Conservation (phyloP, 2,888 invertebrate species). For the Syrphus vitripennis region DNA sequence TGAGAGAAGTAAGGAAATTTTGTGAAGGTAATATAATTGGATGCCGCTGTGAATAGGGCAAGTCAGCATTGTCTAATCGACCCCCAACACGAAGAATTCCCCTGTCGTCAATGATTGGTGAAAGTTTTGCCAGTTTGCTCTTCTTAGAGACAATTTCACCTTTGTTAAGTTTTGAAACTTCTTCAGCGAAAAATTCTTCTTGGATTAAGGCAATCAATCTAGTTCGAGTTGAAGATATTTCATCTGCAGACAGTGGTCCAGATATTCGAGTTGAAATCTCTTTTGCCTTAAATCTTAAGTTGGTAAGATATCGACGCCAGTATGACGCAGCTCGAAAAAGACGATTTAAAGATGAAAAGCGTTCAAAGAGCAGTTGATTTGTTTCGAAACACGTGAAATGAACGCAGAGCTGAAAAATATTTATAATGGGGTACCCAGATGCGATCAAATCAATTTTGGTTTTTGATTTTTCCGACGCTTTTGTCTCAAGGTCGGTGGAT, state of each 20-base stretch:
- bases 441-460: constrained; percentile 11
- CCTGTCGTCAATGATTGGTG: constrained; percentile 41
- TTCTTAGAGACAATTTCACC: background rate
- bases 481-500: background rate
- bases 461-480: background rate
- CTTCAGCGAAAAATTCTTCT: no score
- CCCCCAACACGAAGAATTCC: no score
- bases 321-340: constrained; percentile 3
- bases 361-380: background rate
- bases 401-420: constrained; percentile 38
- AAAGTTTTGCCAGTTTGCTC: constrained; percentile 19
- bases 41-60: constrained; percentile 22
- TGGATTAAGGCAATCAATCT: no score
- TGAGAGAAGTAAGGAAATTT: no score
- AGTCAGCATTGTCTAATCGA: constrained; percentile 38
- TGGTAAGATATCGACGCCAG: background rate
- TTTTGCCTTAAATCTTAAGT: constrained; percentile 4
- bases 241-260: no score
- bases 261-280: background rate
- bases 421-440: constrained; percentile 28
- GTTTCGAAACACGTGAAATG: constrained; percentile 13
- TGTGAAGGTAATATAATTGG: constrained; percentile 23
- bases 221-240: no score
- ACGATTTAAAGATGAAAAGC: background rate
- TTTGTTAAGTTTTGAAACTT: no score